Percentiles rank a stretch among this genome's conserved stretches.
Evolutionary conservation across 1,140 invertebrate genomes (phyloP).

Genomic region (Bicyclus anynana): DNA sequence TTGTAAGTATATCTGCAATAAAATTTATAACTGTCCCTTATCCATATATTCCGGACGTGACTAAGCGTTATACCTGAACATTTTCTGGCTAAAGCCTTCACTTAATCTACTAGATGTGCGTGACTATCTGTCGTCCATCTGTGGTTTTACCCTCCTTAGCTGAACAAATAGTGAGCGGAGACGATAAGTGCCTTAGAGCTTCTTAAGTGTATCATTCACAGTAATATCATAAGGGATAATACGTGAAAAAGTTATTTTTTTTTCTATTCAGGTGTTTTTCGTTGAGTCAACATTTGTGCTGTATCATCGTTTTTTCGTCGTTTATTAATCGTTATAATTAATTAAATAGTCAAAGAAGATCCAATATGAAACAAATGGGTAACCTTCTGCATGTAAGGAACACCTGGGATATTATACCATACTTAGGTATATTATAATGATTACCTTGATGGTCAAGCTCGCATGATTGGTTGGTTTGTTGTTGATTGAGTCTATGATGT

Average conservation of each 20-base stretch:
- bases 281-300: no score
- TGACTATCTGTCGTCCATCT: constrained; percentile 8
- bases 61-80: not conserved
- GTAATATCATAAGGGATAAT: not conserved
- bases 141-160: constrained; percentile 7
- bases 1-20: not conserved
- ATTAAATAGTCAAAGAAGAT: no score
- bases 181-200: constrained; percentile 6
- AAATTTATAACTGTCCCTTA: not conserved
- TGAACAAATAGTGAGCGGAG: constrained; percentile 1
- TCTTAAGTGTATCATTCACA: constrained; percentile 3
- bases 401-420: no score
- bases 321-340: no score
- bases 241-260: not conserved
- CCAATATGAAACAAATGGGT: no score
- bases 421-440: no score
- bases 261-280: not conserved
- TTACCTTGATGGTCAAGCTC: no score
- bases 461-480: no score
- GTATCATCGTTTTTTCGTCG: no score
- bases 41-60: not conserved
- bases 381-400: no score
- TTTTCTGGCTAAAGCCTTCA: not conserved
- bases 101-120: constrained; percentile 7
- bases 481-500: no score